These are phyloP conservation scores for Numenius arquata DNA, from an alignment of 2,113 vertebrate species.

Conservation along the genomic window DNA sequence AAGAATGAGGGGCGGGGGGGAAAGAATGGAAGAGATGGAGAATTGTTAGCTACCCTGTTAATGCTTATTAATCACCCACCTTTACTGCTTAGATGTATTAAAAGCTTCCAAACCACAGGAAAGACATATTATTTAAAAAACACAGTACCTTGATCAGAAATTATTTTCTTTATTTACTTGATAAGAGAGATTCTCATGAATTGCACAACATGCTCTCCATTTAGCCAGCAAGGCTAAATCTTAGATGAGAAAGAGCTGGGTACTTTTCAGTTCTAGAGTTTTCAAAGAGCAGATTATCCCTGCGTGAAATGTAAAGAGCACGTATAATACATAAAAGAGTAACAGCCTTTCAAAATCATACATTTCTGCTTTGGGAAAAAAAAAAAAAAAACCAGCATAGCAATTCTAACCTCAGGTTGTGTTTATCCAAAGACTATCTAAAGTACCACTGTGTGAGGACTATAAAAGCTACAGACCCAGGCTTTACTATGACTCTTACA, in stretches of 20 bases:
- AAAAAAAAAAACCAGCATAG: not conserved
- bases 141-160: not conserved
- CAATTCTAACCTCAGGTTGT: not conserved
- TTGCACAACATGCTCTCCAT: not conserved
- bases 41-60: not conserved
- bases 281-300: not conserved
- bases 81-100: not conserved
- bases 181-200: not conserved
- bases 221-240: not conserved
- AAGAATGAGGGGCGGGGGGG: rapidly evolving
- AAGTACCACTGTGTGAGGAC: not conserved
- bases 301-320: not conserved
- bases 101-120: not conserved
- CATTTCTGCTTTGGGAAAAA: not conserved
- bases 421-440: not conserved
- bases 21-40: not conserved
- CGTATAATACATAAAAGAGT: not conserved
- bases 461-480: not conserved
- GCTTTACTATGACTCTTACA: not conserved
- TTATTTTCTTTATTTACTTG: not conserved
- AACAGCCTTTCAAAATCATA: not conserved
- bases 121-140: not conserved
- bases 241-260: not conserved
- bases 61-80: not conserved
- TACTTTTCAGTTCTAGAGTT: not conserved